Evolutionary conservation across 2,888 invertebrate genomes (phyloP).

Genomic region (Orthonevra nobilis): DNA sequence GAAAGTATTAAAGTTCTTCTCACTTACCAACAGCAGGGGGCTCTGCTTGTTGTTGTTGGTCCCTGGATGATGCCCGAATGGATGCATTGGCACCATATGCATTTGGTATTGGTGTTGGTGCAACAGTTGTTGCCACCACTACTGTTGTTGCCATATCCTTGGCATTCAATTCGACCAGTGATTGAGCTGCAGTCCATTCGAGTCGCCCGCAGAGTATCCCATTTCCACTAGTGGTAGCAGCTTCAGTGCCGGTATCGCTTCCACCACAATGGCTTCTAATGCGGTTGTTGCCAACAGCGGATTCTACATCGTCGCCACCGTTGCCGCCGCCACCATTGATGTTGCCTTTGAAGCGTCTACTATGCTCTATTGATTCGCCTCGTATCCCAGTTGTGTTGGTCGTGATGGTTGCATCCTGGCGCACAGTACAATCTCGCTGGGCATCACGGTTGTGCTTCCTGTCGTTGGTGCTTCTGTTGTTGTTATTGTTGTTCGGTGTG

Average conservation of each 20-base stretch:
- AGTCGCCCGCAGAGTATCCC: slow-evolving; percentile 76
- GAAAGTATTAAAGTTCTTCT: slow-evolving; percentile 50
- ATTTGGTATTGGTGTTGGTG: slow-evolving; percentile 62
- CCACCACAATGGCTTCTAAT: slow-evolving; percentile 68
- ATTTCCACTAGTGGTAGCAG: slow-evolving; percentile 71
- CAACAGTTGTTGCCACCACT: slow-evolving; percentile 65
- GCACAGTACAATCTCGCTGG: slow-evolving; percentile 21
- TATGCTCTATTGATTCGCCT: slow-evolving; percentile 63
- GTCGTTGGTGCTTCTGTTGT: slow-evolving; percentile 22
- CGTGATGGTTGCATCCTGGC: too few species aligned
- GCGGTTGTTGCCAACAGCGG: slow-evolving; percentile 64
- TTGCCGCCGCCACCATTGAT: neutral
- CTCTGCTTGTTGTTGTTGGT: slow-evolving; percentile 56
- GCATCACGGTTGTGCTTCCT: slow-evolving; percentile 46
- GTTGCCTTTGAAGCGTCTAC: slow-evolving; percentile 44
- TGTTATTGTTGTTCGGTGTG: slow-evolving; percentile 19
- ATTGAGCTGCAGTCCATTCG: slow-evolving; percentile 79
- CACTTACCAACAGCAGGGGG: slow-evolving; percentile 58
- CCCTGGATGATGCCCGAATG: slow-evolving; percentile 52
- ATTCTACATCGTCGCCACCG: slow-evolving; percentile 36
- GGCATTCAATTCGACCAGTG: slow-evolving; percentile 79
- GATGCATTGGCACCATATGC: slow-evolving; percentile 39
- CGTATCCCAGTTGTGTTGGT: slow-evolving; percentile 2
- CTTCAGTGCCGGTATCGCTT: slow-evolving; percentile 59
- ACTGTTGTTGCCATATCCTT: slow-evolving; percentile 73